A percentile compares a stretch with the other conserved stretches of the same genome.
Evolutionary conservation across 2,888 invertebrate genomes (phyloP).

Genomic region (Drymonia ruficornis): DNA sequence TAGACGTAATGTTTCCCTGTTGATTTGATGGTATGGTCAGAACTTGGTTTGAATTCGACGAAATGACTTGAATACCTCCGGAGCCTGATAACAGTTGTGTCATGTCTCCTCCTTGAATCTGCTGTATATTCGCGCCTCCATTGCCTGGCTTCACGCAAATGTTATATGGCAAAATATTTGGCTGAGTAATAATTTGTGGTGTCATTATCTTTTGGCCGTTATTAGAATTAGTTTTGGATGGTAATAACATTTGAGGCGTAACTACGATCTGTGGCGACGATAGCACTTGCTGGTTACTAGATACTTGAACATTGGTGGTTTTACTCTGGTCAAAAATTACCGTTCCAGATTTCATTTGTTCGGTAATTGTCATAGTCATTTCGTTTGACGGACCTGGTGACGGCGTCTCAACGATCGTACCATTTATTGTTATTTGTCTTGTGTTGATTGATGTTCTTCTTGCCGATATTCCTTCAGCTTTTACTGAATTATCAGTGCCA

Average conservation of each 20-base stretch:
- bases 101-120: conserved; percentile 77
- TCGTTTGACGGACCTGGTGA: conserved; percentile 81
- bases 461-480: conserved; percentile 79
- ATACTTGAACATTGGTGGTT: conserved; percentile 76
- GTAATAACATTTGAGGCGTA: conserved; percentile 79
- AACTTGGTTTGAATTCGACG: conserved; percentile 81
- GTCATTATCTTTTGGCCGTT: conserved; percentile 72
- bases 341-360: conserved; percentile 79
- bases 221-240: conserved; percentile 73
- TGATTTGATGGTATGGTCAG: conserved; percentile 77
- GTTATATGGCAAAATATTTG: conserved; percentile 74
- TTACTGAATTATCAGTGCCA: conserved; percentile 73
- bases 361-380: conserved; percentile 81
- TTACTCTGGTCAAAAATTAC: conserved; percentile 79
- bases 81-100: conserved; percentile 73
- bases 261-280: conserved; percentile 82
- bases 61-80: conserved; percentile 80
- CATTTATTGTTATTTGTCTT: conserved; percentile 81
- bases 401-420: conserved; percentile 81
- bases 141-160: conserved; percentile 80
- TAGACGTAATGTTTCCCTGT: conserved; percentile 63
- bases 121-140: conserved; percentile 70
- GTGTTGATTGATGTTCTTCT: conserved; percentile 81
- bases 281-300: conserved; percentile 73
- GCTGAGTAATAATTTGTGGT: conserved; percentile 77